Percentiles rank a stretch among this genome's conserved stretches.
These are phyloP conservation scores for Eutolmus rufibarbis DNA, from an alignment of 2,888 invertebrate genomes.

Conservation along the genomic window DNA sequence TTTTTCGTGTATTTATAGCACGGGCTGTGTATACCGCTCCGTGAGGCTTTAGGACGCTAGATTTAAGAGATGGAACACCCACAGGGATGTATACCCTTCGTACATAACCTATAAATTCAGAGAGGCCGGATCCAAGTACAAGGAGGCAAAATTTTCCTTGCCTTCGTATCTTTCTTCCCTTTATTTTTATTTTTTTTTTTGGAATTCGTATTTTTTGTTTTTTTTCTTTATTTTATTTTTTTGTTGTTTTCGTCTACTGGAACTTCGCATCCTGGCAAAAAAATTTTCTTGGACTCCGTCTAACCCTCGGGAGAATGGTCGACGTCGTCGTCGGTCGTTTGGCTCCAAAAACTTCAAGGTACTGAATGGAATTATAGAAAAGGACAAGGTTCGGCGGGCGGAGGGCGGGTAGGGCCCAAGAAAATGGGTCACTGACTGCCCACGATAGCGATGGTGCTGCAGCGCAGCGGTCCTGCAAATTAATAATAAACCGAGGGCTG, in stretches of 20 bases:
- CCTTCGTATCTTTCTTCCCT: background rate
- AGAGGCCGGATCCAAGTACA: slow-evolving; percentile 41
- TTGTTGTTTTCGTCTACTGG: slow-evolving; percentile 34
- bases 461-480: background rate
- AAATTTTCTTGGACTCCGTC: slow-evolving; percentile 35
- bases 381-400: background rate
- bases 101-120: slow-evolving; percentile 36
- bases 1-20: slow-evolving; percentile 42
- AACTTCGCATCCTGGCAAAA: slow-evolving; percentile 24
- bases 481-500: slow-evolving; percentile 1
- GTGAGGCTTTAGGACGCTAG: slow-evolving; percentile 11
- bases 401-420: background rate
- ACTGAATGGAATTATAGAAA: slow-evolving; percentile 25
- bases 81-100: slow-evolving; percentile 30
- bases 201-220: background rate
- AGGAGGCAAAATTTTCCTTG: slow-evolving; percentile 25
- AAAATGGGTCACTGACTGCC: slow-evolving; percentile 25
- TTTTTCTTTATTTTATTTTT: background rate
- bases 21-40: slow-evolving; percentile 14
- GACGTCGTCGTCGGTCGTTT: background rate
- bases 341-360: slow-evolving; percentile 26
- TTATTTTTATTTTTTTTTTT: background rate
- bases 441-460: background rate
- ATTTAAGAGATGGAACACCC: slow-evolving; percentile 38
- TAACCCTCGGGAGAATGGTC: slow-evolving; percentile 24